Evolutionary conservation across 2,888 invertebrate genomes (phyloP), one percentile per base, ranked within the genome.

Genomic region (Geophilus truncorum): DNA sequence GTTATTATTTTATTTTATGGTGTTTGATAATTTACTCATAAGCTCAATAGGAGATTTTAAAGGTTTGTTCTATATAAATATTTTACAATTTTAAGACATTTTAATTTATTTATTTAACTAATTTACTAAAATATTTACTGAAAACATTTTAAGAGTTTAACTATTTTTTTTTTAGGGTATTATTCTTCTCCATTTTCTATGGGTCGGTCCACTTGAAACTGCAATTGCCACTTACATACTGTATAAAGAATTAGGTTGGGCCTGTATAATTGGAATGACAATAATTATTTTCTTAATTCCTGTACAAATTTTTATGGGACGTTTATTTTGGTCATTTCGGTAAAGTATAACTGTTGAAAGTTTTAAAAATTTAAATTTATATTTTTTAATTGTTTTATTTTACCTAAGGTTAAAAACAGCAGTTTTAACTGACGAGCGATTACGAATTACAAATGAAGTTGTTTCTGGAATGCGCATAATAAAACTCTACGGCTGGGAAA

Each of bases 401-500:
- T 25, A 15, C 12, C 28, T 78, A 84, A 91, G 98, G 82, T 90
- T 91, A 86, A 91, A 91, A 85, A 95, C 95, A 0, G 97, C 97
- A 0, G 88, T 90, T 82, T 90, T 93, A 86, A 96, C 97, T 0
- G 98, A 98, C 87, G 93, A 93, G 84, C 90, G 98, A 82, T 94
- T 98, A 62, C 91, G 95, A 80, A 90, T 97, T 78, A 98, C 98
- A 96, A 95, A 94, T 86, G 98, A 98, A 90, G 92, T 98, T 84
- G 93, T 98, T 83, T 91, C 91, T 81, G 97, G 96, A 78, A 96
- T 98, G 88, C 93, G 96, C 89, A 95, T 97, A 1, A 94, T 97
- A 83, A 97, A 97, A 89, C 97, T 97, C 96, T 97, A 97, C 86
- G 94, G 96, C 3, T 97, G 97, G 90, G 97, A 97, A 86, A 93